These are phyloP conservation scores for Melanostigma gelatinosum DNA, from an alignment of 2,113 vertebrate genomes.

Conservation along the genomic window DNA sequence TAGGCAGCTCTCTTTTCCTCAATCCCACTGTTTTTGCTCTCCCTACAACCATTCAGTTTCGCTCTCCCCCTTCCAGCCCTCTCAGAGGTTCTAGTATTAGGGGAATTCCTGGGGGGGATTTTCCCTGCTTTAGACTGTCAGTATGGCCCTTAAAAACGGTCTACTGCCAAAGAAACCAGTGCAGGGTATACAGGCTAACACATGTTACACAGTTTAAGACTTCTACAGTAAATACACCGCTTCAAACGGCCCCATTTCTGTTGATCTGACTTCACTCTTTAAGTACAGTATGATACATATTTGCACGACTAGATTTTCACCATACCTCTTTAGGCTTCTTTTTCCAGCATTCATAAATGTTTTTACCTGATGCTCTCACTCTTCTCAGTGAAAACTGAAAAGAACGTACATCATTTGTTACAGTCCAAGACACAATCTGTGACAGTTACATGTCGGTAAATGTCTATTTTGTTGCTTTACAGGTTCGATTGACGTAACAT, in stretches of 20 bases:
- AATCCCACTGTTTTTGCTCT: constrained; percentile 52
- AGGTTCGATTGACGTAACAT: neutral
- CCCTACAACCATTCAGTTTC: constrained; percentile 47
- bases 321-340: neutral
- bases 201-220: constrained; percentile 23
- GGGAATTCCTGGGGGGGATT: constrained; percentile 70
- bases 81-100: constrained; percentile 57
- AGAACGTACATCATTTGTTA: neutral
- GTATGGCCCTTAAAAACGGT: constrained; percentile 62
- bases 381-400: constrained; percentile 1
- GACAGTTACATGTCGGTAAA: neutral
- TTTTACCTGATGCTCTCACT: neutral
- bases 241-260: constrained; percentile 31
- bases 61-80: constrained; percentile 32
- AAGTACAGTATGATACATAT: constrained; percentile 15
- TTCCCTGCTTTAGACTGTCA: constrained; percentile 70
- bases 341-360: constrained; percentile 4
- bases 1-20: constrained; percentile 35
- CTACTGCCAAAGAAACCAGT: constrained; percentile 33
- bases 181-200: constrained; percentile 35
- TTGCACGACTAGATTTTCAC: neutral
- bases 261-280: constrained; percentile 30
- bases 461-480: neutral
- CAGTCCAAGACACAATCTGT: neutral
- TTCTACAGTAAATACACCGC: constrained; percentile 33